phyloP scores from a whole-genome alignment of 37 sponge, comb jelly and placozoan genomes.

The Theonella swinhoei region DNA sequence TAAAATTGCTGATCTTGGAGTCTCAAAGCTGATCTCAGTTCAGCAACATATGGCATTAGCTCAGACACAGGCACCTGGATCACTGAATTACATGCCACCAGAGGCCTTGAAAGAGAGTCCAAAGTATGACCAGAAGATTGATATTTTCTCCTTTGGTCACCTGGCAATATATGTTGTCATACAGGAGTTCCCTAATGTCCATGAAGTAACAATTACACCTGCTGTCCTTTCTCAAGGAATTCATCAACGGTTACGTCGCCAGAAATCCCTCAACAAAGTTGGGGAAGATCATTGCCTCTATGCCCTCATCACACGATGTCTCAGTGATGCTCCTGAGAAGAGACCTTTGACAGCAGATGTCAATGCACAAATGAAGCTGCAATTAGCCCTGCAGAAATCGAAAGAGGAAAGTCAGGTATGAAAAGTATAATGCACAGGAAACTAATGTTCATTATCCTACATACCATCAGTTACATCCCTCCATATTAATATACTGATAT shows the following conservation, averaged over 20 bases:
- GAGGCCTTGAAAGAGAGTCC: neutral
- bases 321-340: too few species aligned
- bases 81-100: constrained; percentile 27
- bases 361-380: too few species aligned
- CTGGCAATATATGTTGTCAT: neutral
- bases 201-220: too few species aligned
- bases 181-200: neutral
- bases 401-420: too few species aligned
- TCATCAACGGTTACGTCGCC: neutral
- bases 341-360: too few species aligned
- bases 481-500: too few species aligned
- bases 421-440: too few species aligned
- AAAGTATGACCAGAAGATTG: constrained; percentile 8
- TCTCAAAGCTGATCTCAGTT: constrained; percentile 23
- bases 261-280: neutral
- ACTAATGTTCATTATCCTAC: too few species aligned
- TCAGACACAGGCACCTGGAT: constrained; percentile 1
- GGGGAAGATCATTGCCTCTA: neutral
- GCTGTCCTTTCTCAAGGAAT: neutral
- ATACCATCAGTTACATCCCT: too few species aligned
- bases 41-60: too few species aligned
- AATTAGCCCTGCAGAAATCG: too few species aligned
- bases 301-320: neutral
- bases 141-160: constrained; percentile 32
- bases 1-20: constrained; percentile 35